These are phyloP conservation scores for Thymelicus acteon DNA, from an alignment of 2,888 invertebrate species.

Conservation along the genomic window DNA sequence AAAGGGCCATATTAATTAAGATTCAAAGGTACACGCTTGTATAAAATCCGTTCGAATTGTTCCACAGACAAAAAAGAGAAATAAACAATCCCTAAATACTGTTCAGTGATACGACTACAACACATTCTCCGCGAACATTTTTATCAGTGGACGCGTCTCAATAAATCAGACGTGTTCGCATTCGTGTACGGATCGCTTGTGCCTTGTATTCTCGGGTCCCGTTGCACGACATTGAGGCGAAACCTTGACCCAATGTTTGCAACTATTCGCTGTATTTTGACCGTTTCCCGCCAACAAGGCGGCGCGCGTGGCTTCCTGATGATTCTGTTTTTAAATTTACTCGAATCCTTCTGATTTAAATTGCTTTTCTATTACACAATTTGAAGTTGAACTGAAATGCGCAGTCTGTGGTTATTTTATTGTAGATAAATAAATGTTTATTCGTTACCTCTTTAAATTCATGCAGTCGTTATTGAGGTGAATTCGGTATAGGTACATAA, in stretches of 20 bases:
- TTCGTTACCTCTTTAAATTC: background rate
- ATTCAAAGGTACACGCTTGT: conserved; percentile 6
- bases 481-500: too few species aligned
- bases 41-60: conserved; percentile 1
- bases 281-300: conserved; percentile 45
- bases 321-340: conserved; percentile 35
- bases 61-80: conserved; percentile 19
- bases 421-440: background rate
- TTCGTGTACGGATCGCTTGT: conserved; percentile 37
- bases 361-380: conserved; percentile 27
- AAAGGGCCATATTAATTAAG: conserved; percentile 5
- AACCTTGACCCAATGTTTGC: conserved; percentile 65
- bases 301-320: conserved; percentile 40
- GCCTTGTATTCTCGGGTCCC: conserved; percentile 43
- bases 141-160: conserved; percentile 30
- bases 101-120: conserved; percentile 24
- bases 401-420: background rate
- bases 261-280: conserved; percentile 56
- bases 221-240: conserved; percentile 55
- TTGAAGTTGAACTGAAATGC: conserved; percentile 8
- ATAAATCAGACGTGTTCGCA: conserved; percentile 26
- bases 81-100: conserved; percentile 25
- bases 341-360: conserved; percentile 27
- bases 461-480: too few species aligned
- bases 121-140: conserved; percentile 26